phyloP scores from a whole-genome alignment of 2,113 vertebrate genomes.

The Malaclemys terrapin region DNA sequence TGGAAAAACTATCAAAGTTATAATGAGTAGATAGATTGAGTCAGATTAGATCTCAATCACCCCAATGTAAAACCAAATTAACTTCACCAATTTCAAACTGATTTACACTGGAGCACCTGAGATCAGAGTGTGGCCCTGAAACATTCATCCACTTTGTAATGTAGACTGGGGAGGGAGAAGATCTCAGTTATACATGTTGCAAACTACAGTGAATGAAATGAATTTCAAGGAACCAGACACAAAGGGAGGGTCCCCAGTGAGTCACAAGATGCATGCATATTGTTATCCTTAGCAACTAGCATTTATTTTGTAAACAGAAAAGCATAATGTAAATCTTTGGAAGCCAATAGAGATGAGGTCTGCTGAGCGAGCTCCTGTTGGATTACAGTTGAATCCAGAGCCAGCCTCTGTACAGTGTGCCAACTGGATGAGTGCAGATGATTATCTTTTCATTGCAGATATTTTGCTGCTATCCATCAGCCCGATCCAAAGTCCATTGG shows the following conservation, averaged over 20 bases:
- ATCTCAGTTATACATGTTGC: background rate
- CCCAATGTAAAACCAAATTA: background rate
- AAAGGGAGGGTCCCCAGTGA: background rate
- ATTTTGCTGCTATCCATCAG: background rate
- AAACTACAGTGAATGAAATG: background rate
- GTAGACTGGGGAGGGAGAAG: background rate
- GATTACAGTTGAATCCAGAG: background rate
- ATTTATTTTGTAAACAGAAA: background rate
- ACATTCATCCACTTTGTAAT: background rate
- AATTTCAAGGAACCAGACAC: background rate
- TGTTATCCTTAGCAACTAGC: background rate
- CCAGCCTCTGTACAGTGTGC: background rate
- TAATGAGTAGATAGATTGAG: background rate
- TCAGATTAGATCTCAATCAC: background rate
- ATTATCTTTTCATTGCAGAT: slow-evolving; percentile 8
- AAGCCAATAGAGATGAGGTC: background rate
- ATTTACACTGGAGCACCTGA: background rate
- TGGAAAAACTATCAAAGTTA: background rate
- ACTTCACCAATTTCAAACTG: background rate
- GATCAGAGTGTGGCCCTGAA: background rate
- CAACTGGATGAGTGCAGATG: background rate
- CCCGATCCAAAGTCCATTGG: background rate
- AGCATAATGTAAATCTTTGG: background rate
- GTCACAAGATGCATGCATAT: background rate
- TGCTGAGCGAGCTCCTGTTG: background rate